These are phyloP conservation scores for Amphiura filiformis DNA, from an alignment of 35 echinoderm and acorn worm genomes.

Conservation along the genomic window DNA sequence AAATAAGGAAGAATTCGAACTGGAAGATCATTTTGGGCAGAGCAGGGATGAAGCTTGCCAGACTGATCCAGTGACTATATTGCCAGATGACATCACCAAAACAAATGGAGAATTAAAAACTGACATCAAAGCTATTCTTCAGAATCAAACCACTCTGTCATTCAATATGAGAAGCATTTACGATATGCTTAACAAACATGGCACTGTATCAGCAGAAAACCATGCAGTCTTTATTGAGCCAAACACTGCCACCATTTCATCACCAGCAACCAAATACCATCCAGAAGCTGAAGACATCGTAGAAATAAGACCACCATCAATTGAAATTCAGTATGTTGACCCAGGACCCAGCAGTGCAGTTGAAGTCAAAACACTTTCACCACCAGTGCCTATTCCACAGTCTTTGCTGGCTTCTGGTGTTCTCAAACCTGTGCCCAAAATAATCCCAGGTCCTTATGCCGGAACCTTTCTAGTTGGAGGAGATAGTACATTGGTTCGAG, in stretches of 20 bases:
- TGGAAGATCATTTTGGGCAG: not conserved
- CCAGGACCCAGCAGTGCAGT: not conserved
- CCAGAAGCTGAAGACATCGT: not conserved
- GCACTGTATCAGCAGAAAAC: not conserved
- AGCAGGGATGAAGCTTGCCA: not conserved
- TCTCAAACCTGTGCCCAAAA: not conserved
- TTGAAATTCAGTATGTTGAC: not conserved
- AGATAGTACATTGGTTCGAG: not conserved
- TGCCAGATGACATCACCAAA: conserved; percentile 1
- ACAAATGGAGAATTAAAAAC: not conserved
- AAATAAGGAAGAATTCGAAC: too few relatives aligned
- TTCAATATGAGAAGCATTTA: not conserved
- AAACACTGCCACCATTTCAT: not conserved
- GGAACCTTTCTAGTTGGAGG: not conserved
- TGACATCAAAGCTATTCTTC: not conserved
- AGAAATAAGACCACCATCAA: not conserved
- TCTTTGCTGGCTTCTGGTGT: not conserved
- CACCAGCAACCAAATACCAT: not conserved
- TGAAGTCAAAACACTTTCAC: not conserved
- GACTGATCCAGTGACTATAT: not conserved
- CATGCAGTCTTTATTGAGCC: not conserved
- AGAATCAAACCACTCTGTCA: not conserved
- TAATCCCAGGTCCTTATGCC: not conserved
- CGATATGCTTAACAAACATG: not conserved
- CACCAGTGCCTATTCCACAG: not conserved